These are phyloP conservation scores for Cyprinodon diabolis DNA, from an alignment of 2,797 vertebrate genomes.

Conservation along the genomic window DNA sequence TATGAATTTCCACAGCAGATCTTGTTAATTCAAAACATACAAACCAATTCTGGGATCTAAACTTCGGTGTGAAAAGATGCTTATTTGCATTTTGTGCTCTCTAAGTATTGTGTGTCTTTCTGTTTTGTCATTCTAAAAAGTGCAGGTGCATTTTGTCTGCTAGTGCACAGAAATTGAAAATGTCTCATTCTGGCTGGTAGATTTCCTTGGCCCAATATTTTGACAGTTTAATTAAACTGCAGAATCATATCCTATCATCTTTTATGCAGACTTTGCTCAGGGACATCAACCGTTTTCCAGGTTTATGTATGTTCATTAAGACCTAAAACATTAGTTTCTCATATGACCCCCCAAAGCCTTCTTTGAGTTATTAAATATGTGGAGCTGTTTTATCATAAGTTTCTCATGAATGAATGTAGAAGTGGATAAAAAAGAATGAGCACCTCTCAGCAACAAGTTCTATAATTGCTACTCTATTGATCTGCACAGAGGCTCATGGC, in stretches of 20 bases:
- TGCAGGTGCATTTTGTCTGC: neutral
- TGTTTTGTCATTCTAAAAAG: neutral
- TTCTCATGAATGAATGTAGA: neutral
- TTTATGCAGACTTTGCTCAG: neutral
- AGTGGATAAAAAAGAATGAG: neutral
- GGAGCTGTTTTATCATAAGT: neutral
- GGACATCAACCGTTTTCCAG: neutral
- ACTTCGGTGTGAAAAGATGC: constrained; percentile 38
- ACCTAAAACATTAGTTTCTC: neutral
- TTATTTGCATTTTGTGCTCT: constrained; percentile 29
- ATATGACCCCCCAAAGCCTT: neutral
- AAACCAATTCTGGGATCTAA: constrained; percentile 52
- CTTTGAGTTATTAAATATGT: neutral
- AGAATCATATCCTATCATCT: neutral
- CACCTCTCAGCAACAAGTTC: neutral
- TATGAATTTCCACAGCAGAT: constrained; percentile 52
- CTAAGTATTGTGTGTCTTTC: constrained; percentile 22
- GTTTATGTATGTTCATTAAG: neutral
- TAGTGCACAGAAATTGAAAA: neutral
- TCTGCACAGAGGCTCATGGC: too few relatives aligned
- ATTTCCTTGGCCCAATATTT: neutral
- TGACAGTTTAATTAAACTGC: neutral
- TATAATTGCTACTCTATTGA: too few relatives aligned
- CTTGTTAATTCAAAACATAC: constrained; percentile 53
- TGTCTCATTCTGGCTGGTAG: neutral